phyloP scores from a whole-genome alignment of 2,113 vertebrate species.

The Neoarius graeffei region DNA sequence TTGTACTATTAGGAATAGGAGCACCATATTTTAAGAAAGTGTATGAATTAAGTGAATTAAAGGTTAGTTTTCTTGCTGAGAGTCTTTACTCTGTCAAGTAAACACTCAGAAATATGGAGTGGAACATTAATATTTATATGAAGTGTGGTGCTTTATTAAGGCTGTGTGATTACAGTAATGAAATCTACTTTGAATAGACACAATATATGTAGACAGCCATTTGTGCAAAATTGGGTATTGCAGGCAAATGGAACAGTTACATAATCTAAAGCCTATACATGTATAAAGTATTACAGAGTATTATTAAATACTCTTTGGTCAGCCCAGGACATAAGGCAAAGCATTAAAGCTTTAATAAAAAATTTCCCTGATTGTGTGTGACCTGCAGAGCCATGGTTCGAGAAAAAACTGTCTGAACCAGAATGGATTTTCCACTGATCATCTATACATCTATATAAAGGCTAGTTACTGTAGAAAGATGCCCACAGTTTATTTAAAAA shows the following conservation, averaged over 20 bases:
- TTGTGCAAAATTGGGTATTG: too few relatives aligned
- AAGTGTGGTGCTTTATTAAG: neutral
- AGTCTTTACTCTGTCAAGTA: neutral
- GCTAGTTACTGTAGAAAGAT: neutral
- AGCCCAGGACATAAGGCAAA: neutral
- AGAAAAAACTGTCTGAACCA: neutral
- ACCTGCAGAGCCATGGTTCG: neutral
- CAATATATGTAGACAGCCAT: neutral
- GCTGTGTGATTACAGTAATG: neutral
- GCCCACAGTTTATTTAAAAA: neutral
- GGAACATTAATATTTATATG: neutral
- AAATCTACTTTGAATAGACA: neutral
- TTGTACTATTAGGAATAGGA: neutral
- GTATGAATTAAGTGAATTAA: neutral
- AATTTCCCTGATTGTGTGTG: neutral
- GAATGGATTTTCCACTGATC: neutral
- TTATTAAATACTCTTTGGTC: neutral
- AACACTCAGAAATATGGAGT: neutral
- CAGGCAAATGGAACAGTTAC: too few relatives aligned
- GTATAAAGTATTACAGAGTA: neutral
- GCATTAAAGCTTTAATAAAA: neutral
- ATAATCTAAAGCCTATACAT: neutral
- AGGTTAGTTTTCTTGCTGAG: neutral
- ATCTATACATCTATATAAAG: neutral
- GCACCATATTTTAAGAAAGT: neutral